These are phyloP conservation scores for Drosophila mettleri DNA, from an alignment of 2,888 invertebrate genomes.

Conservation along the genomic window DNA sequence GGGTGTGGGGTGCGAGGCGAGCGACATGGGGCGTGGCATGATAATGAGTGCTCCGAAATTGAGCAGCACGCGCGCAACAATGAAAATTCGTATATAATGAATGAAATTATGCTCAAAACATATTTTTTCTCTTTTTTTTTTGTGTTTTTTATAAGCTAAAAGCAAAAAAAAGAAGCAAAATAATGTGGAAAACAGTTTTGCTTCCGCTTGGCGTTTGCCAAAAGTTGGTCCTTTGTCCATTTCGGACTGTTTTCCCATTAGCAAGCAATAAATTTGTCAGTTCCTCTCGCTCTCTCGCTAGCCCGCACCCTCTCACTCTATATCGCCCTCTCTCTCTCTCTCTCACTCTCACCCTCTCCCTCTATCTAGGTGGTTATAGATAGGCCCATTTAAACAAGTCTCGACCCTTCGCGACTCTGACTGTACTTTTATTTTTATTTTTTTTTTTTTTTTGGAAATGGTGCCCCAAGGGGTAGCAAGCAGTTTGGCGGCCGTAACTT, in stretches of 20 bases:
- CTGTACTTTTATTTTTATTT: slow-evolving; percentile 4
- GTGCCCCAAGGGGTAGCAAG: slow-evolving; percentile 15
- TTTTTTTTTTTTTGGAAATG: slow-evolving; percentile 12
- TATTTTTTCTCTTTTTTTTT: slow-evolving; percentile 32
- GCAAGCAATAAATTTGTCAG: slow-evolving; percentile 66
- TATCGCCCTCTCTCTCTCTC: background rate
- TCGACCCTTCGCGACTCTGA: slow-evolving; percentile 14
- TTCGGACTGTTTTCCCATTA: slow-evolving; percentile 63
- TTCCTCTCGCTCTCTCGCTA: background rate
- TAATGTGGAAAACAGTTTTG: slow-evolving; percentile 62
- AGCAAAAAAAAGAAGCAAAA: slow-evolving; percentile 26
- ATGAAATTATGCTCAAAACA: slow-evolving; percentile 64
- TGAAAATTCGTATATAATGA: slow-evolving; percentile 54
- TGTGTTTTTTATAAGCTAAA: slow-evolving; percentile 2
- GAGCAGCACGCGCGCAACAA: slow-evolving; percentile 53
- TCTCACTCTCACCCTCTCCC: background rate
- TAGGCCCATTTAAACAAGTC: slow-evolving; percentile 52
- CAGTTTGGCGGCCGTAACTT: slow-evolving; percentile 55
- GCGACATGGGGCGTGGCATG: slow-evolving; percentile 26
- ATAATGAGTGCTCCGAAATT: slow-evolving; percentile 55
- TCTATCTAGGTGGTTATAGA: slow-evolving; percentile 44
- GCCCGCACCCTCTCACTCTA: background rate
- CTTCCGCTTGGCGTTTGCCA: slow-evolving; percentile 49
- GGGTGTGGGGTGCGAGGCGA: too few relatives aligned
- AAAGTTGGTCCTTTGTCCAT: slow-evolving; percentile 63